phyloP scores from a whole-genome alignment of 2,797 vertebrate genomes.

The Myotis myotis region DNA sequence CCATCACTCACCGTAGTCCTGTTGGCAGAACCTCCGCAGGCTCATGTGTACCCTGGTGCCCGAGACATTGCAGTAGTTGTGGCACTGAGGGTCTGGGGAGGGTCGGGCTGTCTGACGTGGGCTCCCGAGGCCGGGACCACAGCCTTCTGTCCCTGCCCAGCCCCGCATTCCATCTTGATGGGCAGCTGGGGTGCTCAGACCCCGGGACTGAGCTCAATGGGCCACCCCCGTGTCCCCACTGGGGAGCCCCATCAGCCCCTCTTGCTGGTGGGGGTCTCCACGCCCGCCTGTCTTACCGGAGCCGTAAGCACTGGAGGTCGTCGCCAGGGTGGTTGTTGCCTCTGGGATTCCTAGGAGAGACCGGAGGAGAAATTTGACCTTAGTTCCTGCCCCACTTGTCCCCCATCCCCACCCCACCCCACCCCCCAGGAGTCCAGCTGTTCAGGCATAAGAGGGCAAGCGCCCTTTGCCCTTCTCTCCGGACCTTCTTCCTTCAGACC shows the following conservation, averaged over 20 bases:
- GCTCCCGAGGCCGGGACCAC: not conserved
- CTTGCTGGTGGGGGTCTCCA: not conserved
- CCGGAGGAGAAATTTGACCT: not conserved
- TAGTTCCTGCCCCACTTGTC: not conserved
- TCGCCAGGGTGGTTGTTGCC: constrained; percentile 26
- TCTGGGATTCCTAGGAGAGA: constrained; percentile 72
- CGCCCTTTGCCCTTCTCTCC: not conserved
- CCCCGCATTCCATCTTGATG: not conserved
- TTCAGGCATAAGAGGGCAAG: not conserved
- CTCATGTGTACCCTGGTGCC: constrained; percentile 91
- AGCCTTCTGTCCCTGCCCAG: not conserved
- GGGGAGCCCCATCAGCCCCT: not conserved
- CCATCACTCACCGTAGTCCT: constrained; percentile 88
- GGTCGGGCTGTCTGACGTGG: constrained; percentile 3
- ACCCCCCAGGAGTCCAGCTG: not conserved
- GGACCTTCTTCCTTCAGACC: not conserved
- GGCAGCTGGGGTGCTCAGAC: not conserved
- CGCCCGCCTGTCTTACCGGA: constrained; percentile 55
- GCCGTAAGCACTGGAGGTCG: constrained; percentile 29
- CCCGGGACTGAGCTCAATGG: not conserved
- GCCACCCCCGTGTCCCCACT: not conserved
- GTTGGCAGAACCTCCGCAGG: constrained; percentile 91
- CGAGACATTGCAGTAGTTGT: constrained; percentile 89
- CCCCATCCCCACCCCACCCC: rapidly evolving
- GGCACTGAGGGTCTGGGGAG: constrained; percentile 89